Conservation (phyloP, 2,888 invertebrate genomes). For the Phaonia tiefii region DNA sequence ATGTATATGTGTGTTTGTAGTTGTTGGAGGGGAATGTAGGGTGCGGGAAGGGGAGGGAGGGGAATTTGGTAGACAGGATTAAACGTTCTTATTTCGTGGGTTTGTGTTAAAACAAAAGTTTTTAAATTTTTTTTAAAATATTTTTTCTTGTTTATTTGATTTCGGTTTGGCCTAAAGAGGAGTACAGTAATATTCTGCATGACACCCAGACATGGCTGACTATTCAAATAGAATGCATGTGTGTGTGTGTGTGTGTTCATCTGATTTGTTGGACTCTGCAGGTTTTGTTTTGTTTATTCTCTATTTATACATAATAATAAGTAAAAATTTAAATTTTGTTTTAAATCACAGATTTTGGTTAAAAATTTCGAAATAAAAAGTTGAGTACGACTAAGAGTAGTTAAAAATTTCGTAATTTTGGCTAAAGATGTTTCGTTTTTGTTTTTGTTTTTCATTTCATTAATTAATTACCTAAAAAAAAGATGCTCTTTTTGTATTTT, state of each 20-base stretch:
- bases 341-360: slow-evolving; percentile 80
- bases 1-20: slow-evolving; percentile 23
- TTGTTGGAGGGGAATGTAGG: background rate
- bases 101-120: too few relatives aligned
- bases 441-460: slow-evolving; percentile 42
- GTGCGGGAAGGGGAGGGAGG: too few relatives aligned
- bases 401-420: slow-evolving; percentile 74
- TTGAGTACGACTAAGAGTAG: slow-evolving; percentile 75
- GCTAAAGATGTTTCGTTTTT: slow-evolving; percentile 71
- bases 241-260: background rate
- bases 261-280: background rate
- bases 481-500: slow-evolving; percentile 69
- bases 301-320: slow-evolving; percentile 51
- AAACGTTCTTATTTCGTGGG: too few relatives aligned
- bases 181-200: too few relatives aligned
- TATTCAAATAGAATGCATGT: background rate
- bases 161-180: too few relatives aligned
- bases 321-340: slow-evolving; percentile 78
- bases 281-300: slow-evolving; percentile 15
- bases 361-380: slow-evolving; percentile 76
- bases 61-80: too few relatives aligned
- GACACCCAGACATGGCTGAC: background rate
- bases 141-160: too few relatives aligned
- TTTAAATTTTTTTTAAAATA: too few relatives aligned
- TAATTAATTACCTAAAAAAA: slow-evolving; percentile 77